Evolutionary conservation across 1,140 invertebrate species (phyloP), one percentile per base, ranked within the genome.

Genomic region (Leptopilina clavipes): DNA sequence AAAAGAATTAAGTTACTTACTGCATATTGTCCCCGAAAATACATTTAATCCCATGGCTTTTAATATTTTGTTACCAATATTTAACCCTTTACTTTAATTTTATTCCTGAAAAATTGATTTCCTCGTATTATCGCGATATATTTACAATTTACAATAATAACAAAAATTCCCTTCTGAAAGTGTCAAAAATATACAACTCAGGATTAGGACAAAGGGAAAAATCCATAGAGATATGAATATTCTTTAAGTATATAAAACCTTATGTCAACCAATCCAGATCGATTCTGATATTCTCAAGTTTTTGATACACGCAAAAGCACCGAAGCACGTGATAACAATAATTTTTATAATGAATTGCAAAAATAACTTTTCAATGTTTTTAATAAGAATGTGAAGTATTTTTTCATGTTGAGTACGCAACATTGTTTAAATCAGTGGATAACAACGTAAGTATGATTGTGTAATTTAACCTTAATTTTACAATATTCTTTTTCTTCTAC

Each of bases 371-470:
- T 65, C 18, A 14, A 22, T 31, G 59, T 65, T 65, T 65, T 3
- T 31, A 59, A 59, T 59, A 11, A 65, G 3, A 22, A 65, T 25
- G 22, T 65, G 19, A 54, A n/a, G n/a, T n/a, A n/a, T 18, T 65
- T 65, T 65, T 65, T 6, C 0, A 31, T n/a, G n/a, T n/a, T n/a
- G n/a, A n/a, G n/a, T 37, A 65, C 22, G 59, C 5, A 12, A 31
- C 12, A 31, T 25, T 31, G 56, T 59, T 19, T 14, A 59, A 59
- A 31, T 31, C 37, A 65, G 22, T 25, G 25, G 8, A 1, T 14
- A 65, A 65, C 59, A n/a, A 31, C 22, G 59, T 65, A 65, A 65
- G 59, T 65, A 31, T 22, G 59, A 65, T 65, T 9, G 37, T 40
- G 37, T 40, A 40, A 40, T 40, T 31, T 40, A 40, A 6, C 37